phyloP scores from a whole-genome alignment of 1,140 invertebrate species.

The Trichoplusia ni region DNA sequence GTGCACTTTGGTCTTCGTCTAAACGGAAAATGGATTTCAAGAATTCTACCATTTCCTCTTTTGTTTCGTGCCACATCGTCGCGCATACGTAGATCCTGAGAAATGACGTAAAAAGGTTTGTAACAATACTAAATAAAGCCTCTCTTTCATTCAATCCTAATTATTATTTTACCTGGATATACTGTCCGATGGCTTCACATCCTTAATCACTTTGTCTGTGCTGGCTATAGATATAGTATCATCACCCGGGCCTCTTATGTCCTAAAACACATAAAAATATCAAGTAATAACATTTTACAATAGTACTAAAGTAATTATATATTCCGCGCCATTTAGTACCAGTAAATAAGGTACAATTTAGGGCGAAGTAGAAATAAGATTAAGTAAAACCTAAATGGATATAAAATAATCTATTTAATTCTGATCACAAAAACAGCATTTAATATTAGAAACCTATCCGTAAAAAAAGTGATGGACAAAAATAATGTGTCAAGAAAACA shows the following conservation, averaged over 20 bases:
- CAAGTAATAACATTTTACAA: not conserved
- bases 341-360: no score
- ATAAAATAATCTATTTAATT: no score
- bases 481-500: no score
- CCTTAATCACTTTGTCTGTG: slow-evolving; percentile 46
- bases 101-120: not conserved
- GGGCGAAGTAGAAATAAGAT: no score
- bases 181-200: slow-evolving; percentile 62
- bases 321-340: no score
- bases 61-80: slow-evolving; percentile 99
- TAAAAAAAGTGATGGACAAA: no score
- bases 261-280: slow-evolving; percentile 43
- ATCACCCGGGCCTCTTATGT: slow-evolving; percentile 43
- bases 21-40: slow-evolving; percentile 93
- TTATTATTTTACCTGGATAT: slow-evolving; percentile 54
- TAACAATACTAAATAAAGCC: not conserved
- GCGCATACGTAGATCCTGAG: slow-evolving; percentile 95
- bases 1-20: slow-evolving; percentile 96
- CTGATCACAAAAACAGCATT: no score
- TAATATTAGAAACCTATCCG: no score
- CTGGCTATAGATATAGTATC: slow-evolving; percentile 48
- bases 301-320: not conserved
- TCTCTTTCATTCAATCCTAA: not conserved
- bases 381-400: no score
- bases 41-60: slow-evolving; percentile 97